Base-by-base conservation (phyloP, 2,888 invertebrate species). In the Labia minor region DNA sequence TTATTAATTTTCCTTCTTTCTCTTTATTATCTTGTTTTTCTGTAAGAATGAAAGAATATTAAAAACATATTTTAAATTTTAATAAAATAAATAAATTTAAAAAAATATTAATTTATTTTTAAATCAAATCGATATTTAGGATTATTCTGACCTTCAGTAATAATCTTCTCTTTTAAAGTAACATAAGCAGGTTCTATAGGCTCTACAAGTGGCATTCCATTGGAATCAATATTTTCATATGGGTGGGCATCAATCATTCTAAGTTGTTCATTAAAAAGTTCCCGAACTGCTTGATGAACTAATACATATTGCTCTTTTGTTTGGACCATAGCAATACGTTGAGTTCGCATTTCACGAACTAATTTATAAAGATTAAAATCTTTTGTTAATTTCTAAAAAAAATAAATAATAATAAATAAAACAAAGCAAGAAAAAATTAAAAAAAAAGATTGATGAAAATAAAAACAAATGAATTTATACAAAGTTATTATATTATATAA, bases 231-330 rank as follows among this genome's bases (percentile, higher is more conserved):
- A 71, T 81, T 82, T 67, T 80, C 82, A 72, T 82, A 82, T 1
- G 79, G 79, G 73, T 82, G 82, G 19, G 79, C 78, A 68, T 82
- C 81, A 70, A 82, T 81, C 68, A 81, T 75, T 69, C 78, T 77
- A 19, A 82, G 73, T 71, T 82, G 81, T 69, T 81, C 80, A 71
- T 78, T 75, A 73, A 83, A 83, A 62, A 83, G 72, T 69, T 80
- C 79, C 67, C 78, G 74, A 16, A 83, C 80, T 26, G 82, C 82
- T 69, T 79, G 76, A 72, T 83, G 81, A 4, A 82, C 81, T 67
- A 82, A 76, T 63, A 81, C 77, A 74, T 83, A 83, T 73, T 83
- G 83, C 69, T 83, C 83, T 76, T 79, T 79, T 3, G 80, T 79
- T 73, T 80, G 78, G 64, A 81, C 80, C 80, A 81, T 78, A 64